Conservation (phyloP, 2,797 vertebrate genomes). For the Neosalanx taihuensis region DNA sequence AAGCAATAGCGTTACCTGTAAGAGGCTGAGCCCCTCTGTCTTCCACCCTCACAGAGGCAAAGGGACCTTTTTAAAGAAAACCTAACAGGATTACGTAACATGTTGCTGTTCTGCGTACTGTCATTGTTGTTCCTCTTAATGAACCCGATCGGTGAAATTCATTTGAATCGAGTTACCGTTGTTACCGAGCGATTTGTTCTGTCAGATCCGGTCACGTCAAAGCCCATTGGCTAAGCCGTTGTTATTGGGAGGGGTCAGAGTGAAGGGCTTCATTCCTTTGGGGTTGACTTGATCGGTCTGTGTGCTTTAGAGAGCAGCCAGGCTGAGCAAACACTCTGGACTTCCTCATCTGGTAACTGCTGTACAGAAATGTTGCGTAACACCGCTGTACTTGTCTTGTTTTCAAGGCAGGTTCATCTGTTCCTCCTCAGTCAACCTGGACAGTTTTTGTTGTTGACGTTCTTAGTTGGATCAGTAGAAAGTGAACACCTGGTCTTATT, state of each 20-base stretch:
- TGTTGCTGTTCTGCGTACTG: not conserved
- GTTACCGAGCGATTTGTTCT: not conserved
- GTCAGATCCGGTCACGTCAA: not conserved
- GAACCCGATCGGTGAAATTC: constrained; percentile 18
- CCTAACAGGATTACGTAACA: constrained; percentile 6
- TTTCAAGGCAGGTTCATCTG: too few relatives aligned
- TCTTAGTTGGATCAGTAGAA: too few relatives aligned
- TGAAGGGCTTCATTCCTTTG: not conserved
- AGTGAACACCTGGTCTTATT: too few relatives aligned
- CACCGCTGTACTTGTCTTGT: not conserved
- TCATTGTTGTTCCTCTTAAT: constrained; percentile 4
- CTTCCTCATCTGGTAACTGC: not conserved
- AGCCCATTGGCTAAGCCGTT: constrained; percentile 17
- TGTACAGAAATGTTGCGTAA: not conserved
- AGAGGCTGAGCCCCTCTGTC: not conserved
- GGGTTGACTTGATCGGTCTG: not conserved
- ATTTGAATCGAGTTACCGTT: constrained; percentile 16
- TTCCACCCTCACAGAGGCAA: not conserved
- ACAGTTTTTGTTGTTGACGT: too few relatives aligned
- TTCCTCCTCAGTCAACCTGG: too few relatives aligned
- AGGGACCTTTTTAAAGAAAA: not conserved
- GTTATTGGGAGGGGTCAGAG: not conserved
- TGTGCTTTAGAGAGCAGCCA: not conserved
- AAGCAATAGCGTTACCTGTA: not conserved
- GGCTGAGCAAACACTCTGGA: not conserved